A percentile compares a stretch with the other conserved stretches of the same genome.
Evolutionary conservation across 2,113 vertebrate species (phyloP).

Genomic region (Suricata suricatta): DNA sequence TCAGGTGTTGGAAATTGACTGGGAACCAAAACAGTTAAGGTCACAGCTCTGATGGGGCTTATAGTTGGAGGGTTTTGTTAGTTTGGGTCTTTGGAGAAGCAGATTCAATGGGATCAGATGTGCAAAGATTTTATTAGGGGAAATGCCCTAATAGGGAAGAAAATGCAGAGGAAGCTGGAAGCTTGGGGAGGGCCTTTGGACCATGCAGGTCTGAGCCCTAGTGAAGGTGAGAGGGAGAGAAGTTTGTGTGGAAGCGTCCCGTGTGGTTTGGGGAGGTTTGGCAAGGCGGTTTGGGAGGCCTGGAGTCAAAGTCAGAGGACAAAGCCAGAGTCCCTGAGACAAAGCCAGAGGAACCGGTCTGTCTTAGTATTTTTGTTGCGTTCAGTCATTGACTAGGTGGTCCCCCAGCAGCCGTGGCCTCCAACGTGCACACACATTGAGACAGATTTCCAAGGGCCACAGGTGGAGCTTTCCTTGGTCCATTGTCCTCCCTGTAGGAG

Average conservation of each 20-base stretch:
- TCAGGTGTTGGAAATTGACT: background rate
- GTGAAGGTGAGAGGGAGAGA: background rate
- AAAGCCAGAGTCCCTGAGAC: background rate
- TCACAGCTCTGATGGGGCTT: background rate
- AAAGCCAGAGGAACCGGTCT: background rate
- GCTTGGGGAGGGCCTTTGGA: background rate
- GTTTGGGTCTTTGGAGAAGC: background rate
- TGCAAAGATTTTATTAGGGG: background rate
- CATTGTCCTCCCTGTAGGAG: background rate
- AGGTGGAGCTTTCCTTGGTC: no score
- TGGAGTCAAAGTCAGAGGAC: background rate
- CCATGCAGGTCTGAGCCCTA: no score
- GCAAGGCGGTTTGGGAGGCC: background rate
- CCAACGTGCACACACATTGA: rapidly evolving
- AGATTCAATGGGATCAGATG: background rate
- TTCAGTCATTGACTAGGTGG: rapidly evolving
- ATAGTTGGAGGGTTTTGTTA: background rate
- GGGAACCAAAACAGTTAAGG: background rate
- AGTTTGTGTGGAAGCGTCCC: background rate
- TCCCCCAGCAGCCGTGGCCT: background rate
- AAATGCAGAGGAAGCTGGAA: background rate
- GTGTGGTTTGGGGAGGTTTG: background rate
- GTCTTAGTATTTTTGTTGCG: background rate
- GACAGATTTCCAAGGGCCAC: background rate
- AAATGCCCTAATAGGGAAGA: background rate